Conservation (phyloP, 2,888 invertebrate genomes). For the Volucella zonaria region DNA sequence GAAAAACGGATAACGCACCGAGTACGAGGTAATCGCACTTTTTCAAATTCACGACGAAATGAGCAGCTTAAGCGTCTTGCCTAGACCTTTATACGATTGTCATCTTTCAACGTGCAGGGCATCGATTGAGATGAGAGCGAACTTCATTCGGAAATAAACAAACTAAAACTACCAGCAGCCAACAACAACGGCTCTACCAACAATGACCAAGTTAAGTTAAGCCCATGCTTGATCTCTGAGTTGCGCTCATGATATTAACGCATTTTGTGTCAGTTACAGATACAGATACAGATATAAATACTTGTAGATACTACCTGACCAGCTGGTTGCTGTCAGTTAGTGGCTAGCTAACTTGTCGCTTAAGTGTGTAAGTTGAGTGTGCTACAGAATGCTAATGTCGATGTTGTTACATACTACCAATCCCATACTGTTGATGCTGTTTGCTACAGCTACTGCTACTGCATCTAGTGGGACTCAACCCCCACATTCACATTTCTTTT, state of each 20-base stretch:
- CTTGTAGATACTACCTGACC: constrained; percentile 10
- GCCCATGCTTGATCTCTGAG: constrained; percentile 67
- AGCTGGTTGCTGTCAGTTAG: constrained; percentile 10
- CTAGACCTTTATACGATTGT: constrained; percentile 72
- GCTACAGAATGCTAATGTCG: not conserved
- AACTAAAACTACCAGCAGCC: not conserved
- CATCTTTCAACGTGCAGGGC: constrained; percentile 53
- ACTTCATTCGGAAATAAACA: constrained; percentile 57
- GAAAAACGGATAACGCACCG: constrained; percentile 55
- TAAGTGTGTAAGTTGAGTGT: constrained; percentile 26
- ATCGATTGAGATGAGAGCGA: constrained; percentile 72
- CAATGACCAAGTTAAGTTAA: constrained; percentile 37
- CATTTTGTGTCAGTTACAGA: constrained; percentile 35
- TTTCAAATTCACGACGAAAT: constrained; percentile 70
- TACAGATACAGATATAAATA: constrained; percentile 39
- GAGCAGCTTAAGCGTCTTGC: constrained; percentile 64
- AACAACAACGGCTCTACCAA: constrained; percentile 31
- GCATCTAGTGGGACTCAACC: not conserved
- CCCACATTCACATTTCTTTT: constrained; percentile 18
- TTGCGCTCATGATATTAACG: constrained; percentile 61
- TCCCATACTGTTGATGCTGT: too few relatives aligned
- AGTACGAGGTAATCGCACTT: constrained; percentile 68
- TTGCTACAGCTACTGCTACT: too few relatives aligned
- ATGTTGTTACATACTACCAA: not conserved
- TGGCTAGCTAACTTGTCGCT: constrained; percentile 24